These are phyloP conservation scores for Xanthia icteritia DNA, from an alignment of 2,888 invertebrate genomes.

Conservation along the genomic window DNA sequence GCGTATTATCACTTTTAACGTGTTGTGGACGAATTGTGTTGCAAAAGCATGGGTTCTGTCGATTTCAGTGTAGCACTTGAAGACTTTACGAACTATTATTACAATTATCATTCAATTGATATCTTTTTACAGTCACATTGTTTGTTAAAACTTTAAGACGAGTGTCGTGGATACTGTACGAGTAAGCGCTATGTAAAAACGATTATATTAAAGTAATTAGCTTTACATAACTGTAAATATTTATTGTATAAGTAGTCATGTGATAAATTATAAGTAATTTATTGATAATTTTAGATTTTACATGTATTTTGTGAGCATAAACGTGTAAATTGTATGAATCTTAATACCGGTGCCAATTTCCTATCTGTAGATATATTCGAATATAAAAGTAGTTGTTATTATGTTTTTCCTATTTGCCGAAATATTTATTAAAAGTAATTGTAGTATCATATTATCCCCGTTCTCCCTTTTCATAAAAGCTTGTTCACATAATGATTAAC, in stretches of 20 bases:
- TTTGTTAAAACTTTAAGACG: conserved; percentile 40
- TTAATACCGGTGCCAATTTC: conserved; percentile 83
- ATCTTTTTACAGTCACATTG: conserved; percentile 54
- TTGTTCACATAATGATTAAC: neutral
- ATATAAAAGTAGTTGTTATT: conserved; percentile 56
- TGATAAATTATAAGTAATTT: conserved; percentile 86
- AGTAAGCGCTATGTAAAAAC: conserved; percentile 67
- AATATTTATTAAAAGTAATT: conserved; percentile 8
- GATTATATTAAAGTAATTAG: conserved; percentile 65
- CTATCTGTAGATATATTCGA: conserved; percentile 70
- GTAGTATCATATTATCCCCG: conserved; percentile 20
- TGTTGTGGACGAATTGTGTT: conserved; percentile 42
- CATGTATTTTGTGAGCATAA: conserved; percentile 75
- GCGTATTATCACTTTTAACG: conserved; percentile 87
- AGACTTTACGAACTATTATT: conserved; percentile 38
- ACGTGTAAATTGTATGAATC: conserved; percentile 70
- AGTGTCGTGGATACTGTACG: conserved; percentile 49
- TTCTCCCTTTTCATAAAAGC: conserved; percentile 1
- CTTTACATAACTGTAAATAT: conserved; percentile 75
- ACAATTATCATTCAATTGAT: conserved; percentile 48
- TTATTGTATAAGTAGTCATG: conserved; percentile 80
- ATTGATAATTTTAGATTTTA: conserved; percentile 82
- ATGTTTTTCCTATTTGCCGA: conserved; percentile 30
- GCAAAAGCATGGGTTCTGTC: neutral
- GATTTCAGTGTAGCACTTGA: conserved; percentile 23